Evolutionary conservation across 2,797 vertebrate species (phyloP), one percentile per base, ranked within the genome.

Genomic region (Coilia nasus): DNA sequence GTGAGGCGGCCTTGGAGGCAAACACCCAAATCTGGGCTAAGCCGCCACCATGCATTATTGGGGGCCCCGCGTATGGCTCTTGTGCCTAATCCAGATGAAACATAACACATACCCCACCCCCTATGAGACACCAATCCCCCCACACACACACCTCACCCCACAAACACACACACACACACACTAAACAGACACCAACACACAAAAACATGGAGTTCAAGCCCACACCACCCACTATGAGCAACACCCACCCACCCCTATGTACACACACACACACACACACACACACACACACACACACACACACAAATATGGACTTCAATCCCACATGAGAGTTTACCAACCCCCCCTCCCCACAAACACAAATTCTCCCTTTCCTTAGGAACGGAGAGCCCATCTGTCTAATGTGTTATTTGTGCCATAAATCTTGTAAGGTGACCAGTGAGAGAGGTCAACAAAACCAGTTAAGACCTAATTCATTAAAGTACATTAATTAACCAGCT

Each of bases 1-100:
- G 84, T 82, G 35, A 75, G 60, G 81, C 25, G 35, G 17, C 54
- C 75, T 85, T 83, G 78, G 84, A 57, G 85, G 28, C 84, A 85
- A 56, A 83, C 60, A 75, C 19, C 62, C 82, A 86, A 84, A 89
- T 87, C 87, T 84, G 86, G 88, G 86, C 64, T 86, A 88, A 88
- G 31, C 81, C 87, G 67, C 19, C 67, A 78, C 59, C 85, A 82
- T 82, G n/a, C 84, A 87, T 82, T 31, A 81, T 82, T 84, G 83
- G 85, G 50, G 50, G 50, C 2, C 7, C 5, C 25, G 14, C 67
- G 35, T 75, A 75, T 35, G 67, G 23, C 62, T 67, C 23, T 31
- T 31, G 14, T 67, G 2, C 62, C 15, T 67, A 67, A 67, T 67
- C 62, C 62, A 67, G 62, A 67, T 10, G 11, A 14, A 28, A 28